A percentile compares a stretch with the other conserved stretches of the same genome.
These are phyloP conservation scores for Brachyalestes nurse DNA, from an alignment of 2,797 vertebrate genomes.

Conservation along the genomic window DNA sequence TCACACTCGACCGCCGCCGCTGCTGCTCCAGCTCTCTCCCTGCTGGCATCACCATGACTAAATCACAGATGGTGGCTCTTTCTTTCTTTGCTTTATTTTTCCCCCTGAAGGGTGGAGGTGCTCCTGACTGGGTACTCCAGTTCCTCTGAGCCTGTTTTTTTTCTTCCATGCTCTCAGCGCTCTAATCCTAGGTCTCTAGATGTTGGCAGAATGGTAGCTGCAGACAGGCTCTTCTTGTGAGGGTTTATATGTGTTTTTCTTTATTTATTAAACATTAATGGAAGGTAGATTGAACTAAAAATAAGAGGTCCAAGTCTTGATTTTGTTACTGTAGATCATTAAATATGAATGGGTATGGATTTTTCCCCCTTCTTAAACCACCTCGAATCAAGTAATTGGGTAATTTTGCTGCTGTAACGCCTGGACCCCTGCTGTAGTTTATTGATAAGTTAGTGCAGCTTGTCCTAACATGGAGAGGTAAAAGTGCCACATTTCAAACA, in stretches of 20 bases:
- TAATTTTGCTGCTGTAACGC: no score
- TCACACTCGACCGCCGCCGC: slow-evolving; percentile 8
- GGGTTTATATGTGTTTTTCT: not conserved
- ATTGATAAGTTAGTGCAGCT: no score
- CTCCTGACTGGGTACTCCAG: slow-evolving; percentile 70
- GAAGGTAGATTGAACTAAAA: slow-evolving; percentile 68
- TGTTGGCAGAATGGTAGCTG: slow-evolving; percentile 66
- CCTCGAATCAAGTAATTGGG: no score
- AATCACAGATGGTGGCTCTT: slow-evolving; percentile 84
- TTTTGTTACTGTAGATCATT: no score
- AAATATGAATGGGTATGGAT: no score
- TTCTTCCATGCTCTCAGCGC: slow-evolving; percentile 59
- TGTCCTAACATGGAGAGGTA: no score
- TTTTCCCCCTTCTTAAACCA: no score
- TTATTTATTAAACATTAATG: slow-evolving; percentile 34
- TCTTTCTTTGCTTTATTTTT: slow-evolving; percentile 64
- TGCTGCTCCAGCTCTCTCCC: slow-evolving; percentile 68
- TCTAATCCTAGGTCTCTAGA: slow-evolving; percentile 74
- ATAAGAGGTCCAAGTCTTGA: slow-evolving; percentile 33
- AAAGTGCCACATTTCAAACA: no score
- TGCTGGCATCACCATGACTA: slow-evolving; percentile 85
- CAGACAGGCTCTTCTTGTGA: slow-evolving; percentile 64
- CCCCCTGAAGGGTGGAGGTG: slow-evolving; percentile 77
- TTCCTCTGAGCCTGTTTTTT: slow-evolving; percentile 60
- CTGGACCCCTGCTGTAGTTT: no score